Base-by-base conservation (phyloP, 2,888 invertebrate species). In the Drosophila eohydei region DNA sequence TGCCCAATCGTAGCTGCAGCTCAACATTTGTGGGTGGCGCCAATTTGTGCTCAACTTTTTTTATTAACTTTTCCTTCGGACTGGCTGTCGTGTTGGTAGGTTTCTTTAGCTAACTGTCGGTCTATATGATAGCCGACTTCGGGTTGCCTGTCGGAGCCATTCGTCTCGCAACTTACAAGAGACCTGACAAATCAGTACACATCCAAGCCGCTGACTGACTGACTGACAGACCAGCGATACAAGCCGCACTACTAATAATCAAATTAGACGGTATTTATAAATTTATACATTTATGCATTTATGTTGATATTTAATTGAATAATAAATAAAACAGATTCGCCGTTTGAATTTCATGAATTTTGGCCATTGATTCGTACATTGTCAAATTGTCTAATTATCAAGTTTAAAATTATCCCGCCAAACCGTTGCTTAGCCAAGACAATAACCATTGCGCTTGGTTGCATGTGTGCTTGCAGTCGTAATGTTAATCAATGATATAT, bases 11-110 rank as follows among this genome's bases (percentile, higher is more conserved):
- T 48, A 21, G 30, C 51, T 61, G 60, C 6, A 9, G n/a, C 72
- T 83, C 84, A 66, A 48, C 48, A 51, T 69, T 73, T 83, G 84
- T 87, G 84, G 84, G 84, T 84, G 84, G 84, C 64, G 87, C 84
- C 82, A 88, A 88, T 69, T 74, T 54, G 5, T 28, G 26, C 73
- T 81, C 71, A 69, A 76, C 67, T 48, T 70, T 58, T 69, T 63
- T 66, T 77, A 60, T 50, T 50, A 54, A 58, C 34, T 71, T 74
- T 48, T 40, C 14, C 21, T 38, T 77, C 63, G 80, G 41, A 63
- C 65, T 74, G 60, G 79, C 40, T 59, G 56, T 72, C 72, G 72
- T 51, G 65, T 65, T 41, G n/a, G 16, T 40, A 34, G 34, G 44
- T 43, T 55, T 59, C 43, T 60, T 41, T 64, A 54, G 65, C 34